Base-by-base conservation (phyloP, 2,113 vertebrate species). In the Forbesichthys agassizii region DNA sequence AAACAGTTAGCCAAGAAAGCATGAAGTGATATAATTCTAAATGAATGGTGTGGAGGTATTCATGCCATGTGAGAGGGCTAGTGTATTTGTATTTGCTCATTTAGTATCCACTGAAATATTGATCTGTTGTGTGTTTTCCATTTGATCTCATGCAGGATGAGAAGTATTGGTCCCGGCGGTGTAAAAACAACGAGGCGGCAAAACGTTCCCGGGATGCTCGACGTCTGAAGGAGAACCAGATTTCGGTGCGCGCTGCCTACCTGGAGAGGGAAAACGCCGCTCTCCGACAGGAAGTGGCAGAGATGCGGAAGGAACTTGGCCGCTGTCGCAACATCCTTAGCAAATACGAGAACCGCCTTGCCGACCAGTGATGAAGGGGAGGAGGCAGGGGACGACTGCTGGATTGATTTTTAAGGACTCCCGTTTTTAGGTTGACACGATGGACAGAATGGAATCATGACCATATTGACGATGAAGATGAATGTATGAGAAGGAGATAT, bases 211-310 rank as follows among this genome's bases (percentile, higher is more conserved):
- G 96, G 3, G 96, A 98, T 0, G 96, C 96, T 1, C 94, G 96
- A 49, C 92, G 96, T 10, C 90, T 96, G 10, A 98, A 98, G 89
- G 96, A 97, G 91, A 97, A 97, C 86, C 96, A 96, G 91, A 96
- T 96, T 70, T 92, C 95, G 0, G 95, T 97, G 66, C 94, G 96
- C 0, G 96, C 96, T 0, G 93, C 96, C 71, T 98, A 95, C 90
- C 92, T 98, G 88, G 96, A 97, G 87, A 91, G 95, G 52, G 96
- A 98, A 84, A 98, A 98, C 5, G 93, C 94, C 0, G 90, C 94
- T 1, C 91, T 98, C 18, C 89, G 96, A 42, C 92, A 94, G 75
- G 96, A 97, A 85, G 96, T 96, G 89, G 94, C 95, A 0, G 93
- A 95, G 6, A 96, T 96, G 53, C 92, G 96, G 54, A 93, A 96